Percentiles rank a stretch among this genome's conserved stretches.
These are phyloP conservation scores for Megalops atlanticus DNA, from an alignment of 2,113 vertebrate genomes.

Conservation along the genomic window DNA sequence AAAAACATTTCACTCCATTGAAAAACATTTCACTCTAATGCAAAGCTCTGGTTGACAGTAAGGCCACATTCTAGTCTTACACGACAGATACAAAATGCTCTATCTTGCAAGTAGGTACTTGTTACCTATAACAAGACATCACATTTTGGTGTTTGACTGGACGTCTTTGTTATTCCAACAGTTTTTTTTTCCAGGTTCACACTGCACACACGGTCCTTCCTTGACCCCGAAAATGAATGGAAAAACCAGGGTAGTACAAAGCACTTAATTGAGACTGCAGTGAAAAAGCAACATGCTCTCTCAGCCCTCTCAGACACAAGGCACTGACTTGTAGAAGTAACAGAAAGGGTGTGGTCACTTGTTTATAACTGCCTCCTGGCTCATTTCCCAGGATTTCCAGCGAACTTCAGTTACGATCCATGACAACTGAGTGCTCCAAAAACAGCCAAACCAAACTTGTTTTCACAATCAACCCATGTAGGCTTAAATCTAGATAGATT, in stretches of 20 bases:
- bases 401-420: conserved; percentile 5
- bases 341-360: conserved; percentile 37
- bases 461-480: neutral
- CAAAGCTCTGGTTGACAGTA: too few species aligned
- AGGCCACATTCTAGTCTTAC: too few species aligned
- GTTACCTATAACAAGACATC: neutral
- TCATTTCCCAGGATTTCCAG: conserved; percentile 34
- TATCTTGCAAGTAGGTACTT: too few species aligned
- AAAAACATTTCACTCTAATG: too few species aligned
- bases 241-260: conserved; percentile 18
- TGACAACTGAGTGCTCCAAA: neutral
- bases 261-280: conserved; percentile 36
- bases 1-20: too few species aligned
- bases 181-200: too few species aligned
- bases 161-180: too few species aligned
- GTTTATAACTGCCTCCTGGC: conserved; percentile 37
- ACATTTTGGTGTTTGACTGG: too few species aligned
- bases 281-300: conserved; percentile 11
- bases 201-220: too few species aligned
- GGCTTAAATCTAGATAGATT: neutral
- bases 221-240: neutral
- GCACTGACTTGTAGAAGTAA: conserved; percentile 31
- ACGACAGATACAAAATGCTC: too few species aligned
- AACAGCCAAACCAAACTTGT: conserved; percentile 2
- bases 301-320: conserved; percentile 18